Evolutionary conservation across 2,797 vertebrate species (phyloP).

Genomic region (Rhynchonycteris naso): DNA sequence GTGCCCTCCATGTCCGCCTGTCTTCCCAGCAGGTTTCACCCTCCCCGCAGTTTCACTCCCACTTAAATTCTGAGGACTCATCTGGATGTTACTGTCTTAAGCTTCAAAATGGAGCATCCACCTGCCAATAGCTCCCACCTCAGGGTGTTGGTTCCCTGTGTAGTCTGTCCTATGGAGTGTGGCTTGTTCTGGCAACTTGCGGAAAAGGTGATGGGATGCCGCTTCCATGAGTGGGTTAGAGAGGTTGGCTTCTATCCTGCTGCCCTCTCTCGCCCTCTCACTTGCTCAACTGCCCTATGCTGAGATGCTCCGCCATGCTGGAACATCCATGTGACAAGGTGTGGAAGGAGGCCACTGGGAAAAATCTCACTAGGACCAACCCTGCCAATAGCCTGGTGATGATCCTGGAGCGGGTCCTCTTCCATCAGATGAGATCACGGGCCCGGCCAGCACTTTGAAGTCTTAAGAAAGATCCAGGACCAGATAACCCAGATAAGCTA

Average conservation of each 20-base stretch:
- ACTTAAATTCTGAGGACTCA: background rate
- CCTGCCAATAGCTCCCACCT: background rate
- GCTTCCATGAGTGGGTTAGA: background rate
- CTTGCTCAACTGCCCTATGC: background rate
- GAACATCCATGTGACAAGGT: background rate
- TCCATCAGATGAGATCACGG: background rate
- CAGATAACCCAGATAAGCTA: background rate
- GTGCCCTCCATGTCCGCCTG: accelerated
- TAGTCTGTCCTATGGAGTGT: background rate
- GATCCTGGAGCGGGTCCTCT: background rate
- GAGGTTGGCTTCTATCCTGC: background rate
- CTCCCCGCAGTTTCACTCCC: background rate
- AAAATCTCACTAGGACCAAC: background rate
- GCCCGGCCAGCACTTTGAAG: background rate
- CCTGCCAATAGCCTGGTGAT: background rate
- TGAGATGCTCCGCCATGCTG: accelerated
- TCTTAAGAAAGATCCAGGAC: accelerated
- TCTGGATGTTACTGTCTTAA: background rate
- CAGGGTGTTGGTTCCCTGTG: background rate
- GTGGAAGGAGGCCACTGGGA: background rate
- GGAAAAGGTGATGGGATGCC: background rate
- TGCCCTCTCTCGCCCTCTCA: background rate
- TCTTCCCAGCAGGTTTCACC: background rate
- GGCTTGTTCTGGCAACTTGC: background rate
- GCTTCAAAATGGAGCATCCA: background rate